phyloP scores from a whole-genome alignment of 2,888 invertebrate species.

The Spilosoma lubricipeda region DNA sequence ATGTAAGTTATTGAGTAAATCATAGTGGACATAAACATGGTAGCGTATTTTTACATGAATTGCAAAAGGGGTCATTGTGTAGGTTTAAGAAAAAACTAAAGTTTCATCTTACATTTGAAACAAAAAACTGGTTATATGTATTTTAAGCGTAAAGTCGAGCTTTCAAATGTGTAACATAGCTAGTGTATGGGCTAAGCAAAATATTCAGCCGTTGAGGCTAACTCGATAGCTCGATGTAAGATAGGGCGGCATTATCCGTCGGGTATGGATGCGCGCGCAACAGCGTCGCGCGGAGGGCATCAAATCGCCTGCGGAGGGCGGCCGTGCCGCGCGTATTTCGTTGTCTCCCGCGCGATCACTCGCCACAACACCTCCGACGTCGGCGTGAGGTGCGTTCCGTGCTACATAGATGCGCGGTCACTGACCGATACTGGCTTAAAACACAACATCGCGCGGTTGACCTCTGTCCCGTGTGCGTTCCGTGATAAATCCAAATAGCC shows the following conservation, averaged over 20 bases:
- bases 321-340: conserved; percentile 77
- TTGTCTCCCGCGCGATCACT: conserved; percentile 69
- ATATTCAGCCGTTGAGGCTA: conserved; percentile 72
- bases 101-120: conserved; percentile 3
- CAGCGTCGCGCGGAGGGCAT: conserved; percentile 82
- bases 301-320: conserved; percentile 84
- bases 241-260: conserved; percentile 82
- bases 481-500: conserved; percentile 36
- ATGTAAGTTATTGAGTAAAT: conserved; percentile 39
- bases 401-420: conserved; percentile 69
- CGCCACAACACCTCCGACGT: conserved; percentile 72
- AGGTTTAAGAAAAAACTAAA: neutral
- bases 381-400: conserved; percentile 67
- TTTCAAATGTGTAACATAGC: conserved; percentile 63
- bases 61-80: neutral
- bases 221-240: conserved; percentile 83
- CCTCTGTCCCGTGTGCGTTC: conserved; percentile 54
- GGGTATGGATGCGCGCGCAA: conserved; percentile 80
- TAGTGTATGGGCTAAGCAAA: conserved; percentile 73
- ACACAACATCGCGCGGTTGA: conserved; percentile 51
- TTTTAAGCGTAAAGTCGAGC: conserved; percentile 54
- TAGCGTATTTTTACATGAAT: no score
- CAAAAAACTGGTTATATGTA: conserved; percentile 39
- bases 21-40: conserved; percentile 8
- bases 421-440: conserved; percentile 73